Base-by-base conservation (phyloP, 2,888 invertebrate genomes). In the Chrysolina oricalcia region DNA sequence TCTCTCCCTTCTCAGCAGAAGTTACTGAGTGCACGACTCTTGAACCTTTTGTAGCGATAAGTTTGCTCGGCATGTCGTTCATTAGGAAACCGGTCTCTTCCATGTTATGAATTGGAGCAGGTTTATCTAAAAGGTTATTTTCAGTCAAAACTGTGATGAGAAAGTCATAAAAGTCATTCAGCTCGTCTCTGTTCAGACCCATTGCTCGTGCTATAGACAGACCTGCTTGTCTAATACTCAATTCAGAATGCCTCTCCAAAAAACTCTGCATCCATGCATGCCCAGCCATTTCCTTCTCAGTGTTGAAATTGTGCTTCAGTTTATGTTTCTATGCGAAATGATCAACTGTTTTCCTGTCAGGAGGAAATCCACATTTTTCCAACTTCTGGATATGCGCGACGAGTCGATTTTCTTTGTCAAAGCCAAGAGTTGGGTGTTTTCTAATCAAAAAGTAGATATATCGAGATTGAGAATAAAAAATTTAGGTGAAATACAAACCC, bases 121-220 rank as follows among this genome's bases (percentile, higher is more conserved):
- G 83, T 72, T 83, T 82, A 69, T 82, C 74, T 21, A 81, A 35
- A 13, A 84, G 64, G 73, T 79, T 65, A 79, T 84, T 81, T 74
- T 81, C 71, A 21, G 43, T 66, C 48, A 81, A 41, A 43, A 76
- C 66, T 40, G 75, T 53, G 48, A 23, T 17, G 41, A 41, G 41
- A n/a, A n/a, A n/a, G n/a, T n/a, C n/a, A n/a, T n/a, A n/a, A n/a
- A n/a, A 8, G 8, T 41, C 11, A 11, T 8, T 11, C 11, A 41
- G 10, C 53, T 72, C 50, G 43, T 48, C 48, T 56, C 72, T 63
- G 65, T 63, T 73, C 15, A 76, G 53, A 53, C 73, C 76, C 21
- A 50, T 21, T 2, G 62, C 70, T 73, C 63, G 59, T 15, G 13
- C 10, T 13, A 71, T 17, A 13, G 74, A 73, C 17, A 72, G 62